Base-by-base conservation (phyloP, 2,888 invertebrate species). In the Apotomis capreana region DNA sequence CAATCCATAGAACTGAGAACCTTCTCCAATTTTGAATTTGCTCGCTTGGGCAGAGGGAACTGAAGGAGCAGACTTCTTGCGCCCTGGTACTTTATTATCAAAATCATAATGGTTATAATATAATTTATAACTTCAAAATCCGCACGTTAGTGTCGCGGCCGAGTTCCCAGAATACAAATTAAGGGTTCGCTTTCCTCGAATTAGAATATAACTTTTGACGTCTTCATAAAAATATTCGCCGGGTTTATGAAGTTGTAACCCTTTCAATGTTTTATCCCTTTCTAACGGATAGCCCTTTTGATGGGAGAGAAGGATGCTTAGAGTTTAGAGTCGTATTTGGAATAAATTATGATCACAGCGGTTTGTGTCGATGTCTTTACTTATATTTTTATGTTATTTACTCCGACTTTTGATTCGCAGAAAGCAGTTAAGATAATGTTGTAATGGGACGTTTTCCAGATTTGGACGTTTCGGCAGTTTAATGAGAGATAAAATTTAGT, bases 161-260 rank as follows among this genome's bases (percentile, higher is more conserved):
- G 36, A 61, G 54, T 44, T 65, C 49, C 57, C 46, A 6, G 49
- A 58, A 59, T 59, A 58, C 59, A 49, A 59, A 59, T 68, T 63
- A 58, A 54, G 8, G n/a, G 63, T 37, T 51, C 40, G 37, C 62
- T 46, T 68, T 54, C 68, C 51, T 61, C 58, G 59, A 68, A 63
- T 68, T 68, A 59, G 68, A 72, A 68, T 68, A 68, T 68, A 72
- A 72, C 68, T 72, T 72, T 72, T 72, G 72, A 72, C 72, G 68
- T 72, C 62, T 72, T 54, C 72, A 72, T 72, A 72, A 72, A 67
- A 72, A 72, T 68, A 72, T 68, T 68, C 72, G 71, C 62, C 57
- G 62, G 58, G 51, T 68, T 54, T 63, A 72, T 72, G 68, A 72
- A 63, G 62, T 54, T 71, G 62, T 71, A 71, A 71, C 68, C 72